Conservation (phyloP, 2,888 invertebrate species). For the Eledona agricola region DNA sequence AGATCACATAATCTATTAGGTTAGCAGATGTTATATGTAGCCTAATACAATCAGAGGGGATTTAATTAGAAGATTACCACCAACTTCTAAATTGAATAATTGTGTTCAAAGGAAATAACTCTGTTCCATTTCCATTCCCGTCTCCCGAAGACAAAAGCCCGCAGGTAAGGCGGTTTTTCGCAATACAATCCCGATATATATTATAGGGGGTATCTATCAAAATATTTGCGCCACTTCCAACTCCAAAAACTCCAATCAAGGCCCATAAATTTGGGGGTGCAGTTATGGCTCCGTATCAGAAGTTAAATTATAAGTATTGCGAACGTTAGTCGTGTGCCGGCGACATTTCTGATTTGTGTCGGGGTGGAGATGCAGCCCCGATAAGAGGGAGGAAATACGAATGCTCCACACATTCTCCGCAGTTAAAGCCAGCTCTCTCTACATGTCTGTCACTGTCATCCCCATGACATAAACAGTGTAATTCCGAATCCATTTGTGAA, state of each 20-base stretch:
- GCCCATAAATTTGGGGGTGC: no score
- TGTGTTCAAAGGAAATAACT: slow-evolving; percentile 31
- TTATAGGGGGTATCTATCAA: not conserved
- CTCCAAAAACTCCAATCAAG: no score
- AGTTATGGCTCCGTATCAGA: no score
- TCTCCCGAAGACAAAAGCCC: slow-evolving; percentile 4
- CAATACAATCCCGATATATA: slow-evolving; percentile 1
- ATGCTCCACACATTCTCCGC: slow-evolving; percentile 35
- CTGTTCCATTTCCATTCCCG: slow-evolving; percentile 19
- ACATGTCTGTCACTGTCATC: slow-evolving; percentile 40
- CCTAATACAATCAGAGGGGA: slow-evolving; percentile 29
- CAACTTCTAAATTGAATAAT: slow-evolving; percentile 35
- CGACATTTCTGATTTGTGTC: slow-evolving; percentile 52
- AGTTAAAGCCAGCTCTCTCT: slow-evolving; percentile 29
- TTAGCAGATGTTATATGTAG: slow-evolving; percentile 37
- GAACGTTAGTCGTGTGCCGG: slow-evolving; percentile 45
- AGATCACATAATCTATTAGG: slow-evolving; percentile 37
- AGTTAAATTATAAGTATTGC: slow-evolving; percentile 29
- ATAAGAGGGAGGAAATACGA: slow-evolving; percentile 45
- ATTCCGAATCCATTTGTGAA: slow-evolving; percentile 36
- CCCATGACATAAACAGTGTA: slow-evolving; percentile 38
- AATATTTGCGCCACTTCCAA: slow-evolving; percentile 1
- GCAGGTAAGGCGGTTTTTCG: slow-evolving; percentile 11
- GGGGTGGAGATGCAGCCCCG: slow-evolving; percentile 46
- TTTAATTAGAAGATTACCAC: slow-evolving; percentile 30